Base-by-base conservation (phyloP, 2,797 vertebrate species). In the Margarornis squamiger region DNA sequence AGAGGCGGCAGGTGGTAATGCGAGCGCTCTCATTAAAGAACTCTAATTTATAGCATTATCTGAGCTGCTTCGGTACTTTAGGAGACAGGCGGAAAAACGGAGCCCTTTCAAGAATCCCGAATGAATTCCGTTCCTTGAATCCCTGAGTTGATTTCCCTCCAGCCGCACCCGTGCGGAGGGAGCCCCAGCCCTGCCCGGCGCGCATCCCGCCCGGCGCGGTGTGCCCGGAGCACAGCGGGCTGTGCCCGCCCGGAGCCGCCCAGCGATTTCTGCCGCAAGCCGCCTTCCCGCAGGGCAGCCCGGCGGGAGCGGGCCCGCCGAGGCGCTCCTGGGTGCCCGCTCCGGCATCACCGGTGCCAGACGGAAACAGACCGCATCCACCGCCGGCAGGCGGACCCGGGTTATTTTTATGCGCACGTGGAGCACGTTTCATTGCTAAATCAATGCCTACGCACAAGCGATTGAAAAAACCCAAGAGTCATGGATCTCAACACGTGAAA, bases 371-470 rank as follows among this genome's bases (percentile, higher is more conserved):
- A 9, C 55, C 57, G 58, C 77, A 78, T 88, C 66, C 79, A 34
- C 27, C n/a, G 62, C 46, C 49, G 77, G 45, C 67, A 45, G 83
- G 20, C 51, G 46, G 87, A 29, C 39, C 22, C 12, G 61, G 70
- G 77, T 84, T 95, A 95, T 95, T 96, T 95, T 94, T 96, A 57
- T 26, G 70, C 77, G 61, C 96, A 95, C 92, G 95, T 95, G 96
- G 94, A 92, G 62, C 55, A 81, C 77, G 92, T 94, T 96, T 82
- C 80, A 70, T 67, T 70, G 68, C 95, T 92, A 76, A 82, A 75
- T 36, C 87, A 62, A 66, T 92, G 93, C 93, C 92, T 95, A 86
- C 89, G 87, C 96, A 67, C 26, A 80, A 92, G 62, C 70, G 65
- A 75, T 45, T 89, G 85, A 90, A 90, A 93, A 58, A 17, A 27